Evolutionary conservation across 2,113 vertebrate species (phyloP).

Genomic region (Pedetes capensis): DNA sequence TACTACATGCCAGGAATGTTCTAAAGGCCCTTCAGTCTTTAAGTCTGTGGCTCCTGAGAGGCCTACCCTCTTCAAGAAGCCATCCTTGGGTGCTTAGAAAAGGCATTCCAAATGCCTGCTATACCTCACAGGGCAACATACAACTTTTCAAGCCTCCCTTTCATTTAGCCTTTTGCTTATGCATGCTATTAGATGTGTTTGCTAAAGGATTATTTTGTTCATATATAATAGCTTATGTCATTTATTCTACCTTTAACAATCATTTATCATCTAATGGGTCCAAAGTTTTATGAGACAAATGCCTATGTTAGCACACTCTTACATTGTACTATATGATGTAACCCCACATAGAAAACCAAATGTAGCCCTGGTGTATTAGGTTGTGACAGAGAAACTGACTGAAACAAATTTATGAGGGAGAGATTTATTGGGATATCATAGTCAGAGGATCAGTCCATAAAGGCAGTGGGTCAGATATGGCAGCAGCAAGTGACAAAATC

Average conservation of each 20-base stretch:
- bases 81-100: conserved; percentile 23
- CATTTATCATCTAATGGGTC: conserved; percentile 1
- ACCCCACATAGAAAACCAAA: not conserved
- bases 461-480: too few relatives aligned
- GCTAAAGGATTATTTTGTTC: conserved; percentile 20
- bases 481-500: too few relatives aligned
- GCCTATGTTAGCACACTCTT: conserved; percentile 21
- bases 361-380: too few relatives aligned
- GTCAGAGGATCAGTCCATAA: too few relatives aligned
- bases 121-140: conserved; percentile 16
- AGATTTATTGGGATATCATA: too few relatives aligned
- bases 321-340: conserved; percentile 18
- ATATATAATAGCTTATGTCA: not conserved
- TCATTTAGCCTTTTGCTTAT: not conserved
- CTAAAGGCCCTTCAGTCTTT: conserved; percentile 24
- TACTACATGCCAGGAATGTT: conserved; percentile 55
- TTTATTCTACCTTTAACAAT: conserved; percentile 35
- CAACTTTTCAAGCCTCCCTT: conserved; percentile 14
- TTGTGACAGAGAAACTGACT: too few relatives aligned
- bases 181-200: not conserved
- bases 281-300: conserved; percentile 42
- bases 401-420: too few relatives aligned
- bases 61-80: conserved; percentile 25
- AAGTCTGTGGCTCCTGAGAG: conserved; percentile 1
- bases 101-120: conserved; percentile 34